Evolutionary conservation across 2,888 invertebrate species (phyloP).

Genomic region (Byasa hedistus): DNA sequence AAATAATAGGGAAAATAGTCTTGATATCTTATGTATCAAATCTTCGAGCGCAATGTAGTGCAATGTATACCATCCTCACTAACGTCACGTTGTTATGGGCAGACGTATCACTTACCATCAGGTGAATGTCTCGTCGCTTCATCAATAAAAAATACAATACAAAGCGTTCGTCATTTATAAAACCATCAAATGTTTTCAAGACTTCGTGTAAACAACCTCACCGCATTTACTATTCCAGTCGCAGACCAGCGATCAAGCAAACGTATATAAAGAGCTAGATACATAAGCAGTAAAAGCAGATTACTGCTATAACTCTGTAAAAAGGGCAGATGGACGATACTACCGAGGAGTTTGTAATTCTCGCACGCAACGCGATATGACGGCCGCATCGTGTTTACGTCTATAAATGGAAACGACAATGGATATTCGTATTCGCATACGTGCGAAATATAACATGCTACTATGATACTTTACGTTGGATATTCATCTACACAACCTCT

Average conservation of each 20-base stretch:
- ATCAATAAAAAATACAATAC: background rate
- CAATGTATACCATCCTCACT: too few species aligned
- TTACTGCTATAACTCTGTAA: conserved; percentile 10
- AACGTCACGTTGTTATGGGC: too few species aligned
- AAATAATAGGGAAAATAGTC: too few species aligned
- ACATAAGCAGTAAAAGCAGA: conserved; percentile 20
- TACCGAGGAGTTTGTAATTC: conserved; percentile 11
- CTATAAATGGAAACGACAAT: conserved; percentile 18
- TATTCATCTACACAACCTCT: too few species aligned
- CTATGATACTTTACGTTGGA: too few species aligned
- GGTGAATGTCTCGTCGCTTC: too few species aligned
- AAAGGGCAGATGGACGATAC: conserved; percentile 16
- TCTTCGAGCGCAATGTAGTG: background rate
- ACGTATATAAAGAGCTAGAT: conserved; percentile 12
- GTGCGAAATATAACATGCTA: conserved; percentile 6
- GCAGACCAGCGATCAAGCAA: background rate
- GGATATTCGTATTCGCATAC: background rate
- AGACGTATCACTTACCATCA: too few species aligned
- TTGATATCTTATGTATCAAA: too few species aligned
- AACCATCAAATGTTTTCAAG: background rate
- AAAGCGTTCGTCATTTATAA: background rate
- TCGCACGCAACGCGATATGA: conserved; percentile 17
- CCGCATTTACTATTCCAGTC: background rate
- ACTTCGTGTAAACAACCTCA: background rate
- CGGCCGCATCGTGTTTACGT: conserved; percentile 5